Percentiles rank a stretch among this genome's conserved stretches.
phyloP scores from a whole-genome alignment of 2,797 vertebrate genomes.

The Schizopygopsis malacanthus region DNA sequence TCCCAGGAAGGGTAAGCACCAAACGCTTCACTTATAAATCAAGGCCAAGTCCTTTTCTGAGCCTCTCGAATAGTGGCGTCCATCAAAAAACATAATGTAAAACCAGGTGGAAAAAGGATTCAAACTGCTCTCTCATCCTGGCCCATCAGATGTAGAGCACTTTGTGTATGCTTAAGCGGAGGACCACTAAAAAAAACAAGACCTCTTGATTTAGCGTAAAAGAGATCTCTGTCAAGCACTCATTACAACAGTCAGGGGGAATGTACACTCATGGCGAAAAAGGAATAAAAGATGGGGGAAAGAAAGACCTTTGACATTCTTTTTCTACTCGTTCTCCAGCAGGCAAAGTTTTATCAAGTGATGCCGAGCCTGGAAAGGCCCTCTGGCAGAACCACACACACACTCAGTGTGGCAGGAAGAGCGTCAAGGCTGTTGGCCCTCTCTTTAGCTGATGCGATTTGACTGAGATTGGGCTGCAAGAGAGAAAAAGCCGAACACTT shows the following conservation, averaged over 20 bases:
- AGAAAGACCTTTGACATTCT: conserved; percentile 71
- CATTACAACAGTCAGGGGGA: conserved; percentile 71
- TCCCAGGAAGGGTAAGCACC: conserved; percentile 9
- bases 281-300: conserved; percentile 60
- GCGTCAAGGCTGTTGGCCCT: conserved; percentile 71
- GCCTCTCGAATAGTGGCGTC: conserved; percentile 27
- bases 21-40: conserved; percentile 41
- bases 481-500: conserved; percentile 70
- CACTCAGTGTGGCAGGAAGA: conserved; percentile 58
- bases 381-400: conserved; percentile 77
- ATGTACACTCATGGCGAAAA: conserved; percentile 69
- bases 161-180: conserved; percentile 64
- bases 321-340: conserved; percentile 71
- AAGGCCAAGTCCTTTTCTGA: conserved; percentile 51
- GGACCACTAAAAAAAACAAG: conserved; percentile 59
- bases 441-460: conserved; percentile 69
- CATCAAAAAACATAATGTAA: conserved; percentile 43
- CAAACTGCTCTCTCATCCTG: conserved; percentile 77
- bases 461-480: conserved; percentile 68
- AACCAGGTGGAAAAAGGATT: conserved; percentile 68
- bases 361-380: conserved; percentile 72
- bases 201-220: conserved; percentile 53
- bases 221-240: conserved; percentile 67
- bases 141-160: conserved; percentile 70
- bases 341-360: conserved; percentile 82